These are phyloP conservation scores for Adelges cooleyi DNA, from an alignment of 1,140 invertebrate genomes.

Conservation along the genomic window DNA sequence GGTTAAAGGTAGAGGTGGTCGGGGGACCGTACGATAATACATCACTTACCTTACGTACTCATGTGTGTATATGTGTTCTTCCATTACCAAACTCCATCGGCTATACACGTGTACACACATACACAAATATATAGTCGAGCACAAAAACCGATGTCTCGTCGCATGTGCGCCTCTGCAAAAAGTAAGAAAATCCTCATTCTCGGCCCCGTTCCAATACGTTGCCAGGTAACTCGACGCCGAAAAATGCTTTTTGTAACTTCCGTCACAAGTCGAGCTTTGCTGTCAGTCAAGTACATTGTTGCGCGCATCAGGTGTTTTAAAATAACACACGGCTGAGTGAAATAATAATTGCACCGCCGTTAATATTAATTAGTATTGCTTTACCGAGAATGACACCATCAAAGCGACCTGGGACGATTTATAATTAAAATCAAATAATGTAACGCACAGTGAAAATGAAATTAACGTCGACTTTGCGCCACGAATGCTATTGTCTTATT, in stretches of 20 bases:
- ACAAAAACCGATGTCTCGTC: background rate
- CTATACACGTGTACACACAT: background rate
- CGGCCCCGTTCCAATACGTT: background rate
- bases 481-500: no score
- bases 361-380: no score
- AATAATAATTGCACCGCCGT: no score
- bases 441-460: no score
- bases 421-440: no score
- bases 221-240: background rate
- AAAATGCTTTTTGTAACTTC: background rate
- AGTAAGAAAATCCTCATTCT: background rate
- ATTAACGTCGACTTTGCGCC: no score
- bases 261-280: background rate
- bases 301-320: no score
- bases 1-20: background rate
- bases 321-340: no score
- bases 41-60: background rate
- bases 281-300: background rate
- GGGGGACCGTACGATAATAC: background rate
- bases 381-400: no score
- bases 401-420: no score
- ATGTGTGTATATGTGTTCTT: background rate
- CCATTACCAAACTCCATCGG: slow-evolving; percentile 14
- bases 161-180: background rate
- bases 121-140: no score